Evolutionary conservation across 2,113 vertebrate species (phyloP).

Genomic region (Antigone vipio): DNA sequence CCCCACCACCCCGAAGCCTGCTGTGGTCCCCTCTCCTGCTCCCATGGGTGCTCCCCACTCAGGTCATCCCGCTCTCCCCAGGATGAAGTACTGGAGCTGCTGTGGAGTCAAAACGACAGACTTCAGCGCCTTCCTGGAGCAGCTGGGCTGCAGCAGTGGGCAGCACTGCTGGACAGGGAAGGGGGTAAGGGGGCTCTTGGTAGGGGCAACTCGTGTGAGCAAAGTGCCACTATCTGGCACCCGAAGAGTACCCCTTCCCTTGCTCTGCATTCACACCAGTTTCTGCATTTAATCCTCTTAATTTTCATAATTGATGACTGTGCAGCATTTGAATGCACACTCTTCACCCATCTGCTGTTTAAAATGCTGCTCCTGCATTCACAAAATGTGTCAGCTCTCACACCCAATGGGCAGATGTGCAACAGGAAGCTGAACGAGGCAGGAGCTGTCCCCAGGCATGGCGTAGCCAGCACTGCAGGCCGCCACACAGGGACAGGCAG

Average conservation of each 20-base stretch:
- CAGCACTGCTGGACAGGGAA: conserved; percentile 85
- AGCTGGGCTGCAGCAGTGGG: conserved; percentile 87
- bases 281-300: not conserved
- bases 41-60: not conserved
- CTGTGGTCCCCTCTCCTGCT: not conserved
- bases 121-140: conserved; percentile 91
- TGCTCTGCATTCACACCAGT: not conserved
- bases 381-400: not conserved
- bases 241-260: not conserved
- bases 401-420: not conserved
- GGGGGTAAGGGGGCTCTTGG: conserved; percentile 66
- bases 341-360: not conserved
- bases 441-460: not conserved
- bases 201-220: accelerated
- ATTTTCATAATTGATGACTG: not conserved
- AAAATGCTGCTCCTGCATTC: not conserved
- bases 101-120: conserved; percentile 88
- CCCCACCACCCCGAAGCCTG: not conserved
- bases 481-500: not conserved
- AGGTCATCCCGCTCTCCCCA: conserved; percentile 18
- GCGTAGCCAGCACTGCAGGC: not conserved
- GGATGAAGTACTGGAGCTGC: conserved; percentile 98
- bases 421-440: not conserved
- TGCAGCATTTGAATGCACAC: not conserved
- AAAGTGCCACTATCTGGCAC: not conserved